phyloP scores from a whole-genome alignment of 1,140 invertebrate genomes.

The Drosophila baimaii region DNA sequence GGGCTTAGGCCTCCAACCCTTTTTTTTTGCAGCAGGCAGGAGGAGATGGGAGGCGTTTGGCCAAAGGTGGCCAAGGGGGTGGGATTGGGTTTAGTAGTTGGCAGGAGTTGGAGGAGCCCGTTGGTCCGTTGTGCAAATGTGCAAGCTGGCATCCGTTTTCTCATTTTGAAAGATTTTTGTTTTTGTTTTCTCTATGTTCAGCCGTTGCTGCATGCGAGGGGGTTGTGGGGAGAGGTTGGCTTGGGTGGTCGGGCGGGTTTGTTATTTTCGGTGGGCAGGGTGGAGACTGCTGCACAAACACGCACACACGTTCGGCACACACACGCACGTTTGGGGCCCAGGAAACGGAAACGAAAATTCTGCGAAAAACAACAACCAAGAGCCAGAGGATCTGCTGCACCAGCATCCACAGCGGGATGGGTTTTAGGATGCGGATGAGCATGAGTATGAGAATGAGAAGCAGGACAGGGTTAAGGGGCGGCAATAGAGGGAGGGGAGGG shows the following conservation, averaged over 20 bases:
- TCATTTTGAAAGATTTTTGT: conserved; percentile 78
- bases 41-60: conserved; percentile 1
- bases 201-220: conserved; percentile 54
- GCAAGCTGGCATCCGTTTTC: conserved; percentile 80
- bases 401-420: conserved; percentile 10
- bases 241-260: too few species aligned
- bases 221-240: not conserved
- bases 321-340: conserved; percentile 75
- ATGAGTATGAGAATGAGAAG: conserved; percentile 32
- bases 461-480: conserved; percentile 30
- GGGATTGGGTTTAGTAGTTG: conserved; percentile 23
- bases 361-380: conserved; percentile 75
- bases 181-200: conserved; percentile 72
- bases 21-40: not conserved
- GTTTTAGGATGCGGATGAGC: conserved; percentile 51
- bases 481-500: not conserved
- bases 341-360: conserved; percentile 83
- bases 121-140: conserved; percentile 77
- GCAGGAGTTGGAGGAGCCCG: conserved; percentile 25
- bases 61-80: conserved; percentile 3
- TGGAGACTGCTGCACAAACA: conserved; percentile 5
- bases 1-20: conserved; percentile 52
- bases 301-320: conserved; percentile 18
- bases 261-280: too few species aligned
- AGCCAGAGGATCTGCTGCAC: conserved; percentile 43